Conservation (phyloP, 2,113 vertebrate species). For the Calidris pugnax region DNA sequence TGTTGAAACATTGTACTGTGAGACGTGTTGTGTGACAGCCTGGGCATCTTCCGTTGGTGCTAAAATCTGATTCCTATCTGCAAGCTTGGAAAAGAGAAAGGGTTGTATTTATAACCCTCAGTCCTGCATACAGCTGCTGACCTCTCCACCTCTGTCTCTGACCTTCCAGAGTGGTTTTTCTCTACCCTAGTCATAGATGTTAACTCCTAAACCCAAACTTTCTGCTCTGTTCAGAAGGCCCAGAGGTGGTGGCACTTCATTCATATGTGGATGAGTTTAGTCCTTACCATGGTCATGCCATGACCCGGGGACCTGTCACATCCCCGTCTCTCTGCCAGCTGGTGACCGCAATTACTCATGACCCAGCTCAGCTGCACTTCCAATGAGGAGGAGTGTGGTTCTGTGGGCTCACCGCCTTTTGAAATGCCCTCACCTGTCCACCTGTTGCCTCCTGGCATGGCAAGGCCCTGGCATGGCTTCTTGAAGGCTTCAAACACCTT, state of each 20-base stretch:
- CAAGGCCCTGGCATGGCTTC: not conserved
- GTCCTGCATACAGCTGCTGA: not conserved
- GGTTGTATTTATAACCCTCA: not conserved
- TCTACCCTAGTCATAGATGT: not conserved
- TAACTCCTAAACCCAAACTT: not conserved
- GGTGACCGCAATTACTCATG: not conserved
- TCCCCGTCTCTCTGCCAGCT: not conserved
- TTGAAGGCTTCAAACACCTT: not conserved
- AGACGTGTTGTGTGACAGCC: fast-evolving
- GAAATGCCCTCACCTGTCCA: not conserved
- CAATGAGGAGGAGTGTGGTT: not conserved
- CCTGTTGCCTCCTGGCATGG: not conserved
- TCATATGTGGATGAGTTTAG: not conserved
- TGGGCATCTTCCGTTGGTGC: fast-evolving
- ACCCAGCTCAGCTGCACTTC: not conserved
- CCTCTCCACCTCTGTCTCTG: not conserved
- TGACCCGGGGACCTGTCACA: not conserved
- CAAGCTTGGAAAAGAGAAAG: not conserved
- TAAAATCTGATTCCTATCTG: not conserved
- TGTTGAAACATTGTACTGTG: fast-evolving
- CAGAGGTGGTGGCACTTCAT: not conserved
- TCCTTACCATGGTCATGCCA: fast-evolving
- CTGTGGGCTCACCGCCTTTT: not conserved
- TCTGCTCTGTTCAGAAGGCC: not conserved
- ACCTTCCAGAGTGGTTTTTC: not conserved